Evolutionary conservation across 2,797 vertebrate genomes (phyloP), one percentile per base, ranked within the genome.

Genomic region (Crenichthys baileyi): DNA sequence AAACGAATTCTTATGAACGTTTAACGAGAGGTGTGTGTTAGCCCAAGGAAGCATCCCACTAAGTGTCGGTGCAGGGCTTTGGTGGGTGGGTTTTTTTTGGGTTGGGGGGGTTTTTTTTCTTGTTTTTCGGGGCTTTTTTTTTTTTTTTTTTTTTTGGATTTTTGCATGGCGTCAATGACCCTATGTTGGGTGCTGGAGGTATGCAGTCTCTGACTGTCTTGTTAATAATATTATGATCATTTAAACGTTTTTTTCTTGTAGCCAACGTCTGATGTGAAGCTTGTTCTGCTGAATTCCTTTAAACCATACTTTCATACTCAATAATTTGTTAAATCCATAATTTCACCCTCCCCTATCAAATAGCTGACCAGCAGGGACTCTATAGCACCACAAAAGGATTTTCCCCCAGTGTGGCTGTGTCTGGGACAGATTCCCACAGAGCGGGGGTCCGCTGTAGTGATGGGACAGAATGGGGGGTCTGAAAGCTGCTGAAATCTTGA

Each of bases 311-410:
- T 18, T 56, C 65, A 6, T 13, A 68, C 41, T 31, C 46, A 76
- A 80, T 46, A 73, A 85, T 70, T 76, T 31, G 36, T 67, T 70
- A 82, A 84, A 90, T 84, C 79, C 90, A 81, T 41, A 81, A 68
- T 82, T 79, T 86, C 72, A 88, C 24, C 15, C 67, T 65, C 44
- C 63, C 79, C 53, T 76, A 79, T n/a, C 73, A 68, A 78, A 0
- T 70, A 58, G 44, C 76, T 55, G 77, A 79, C 29, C 73, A 61
- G 46, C 13, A 71, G 79, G 76, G 83, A 76, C 26, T 0, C 77
- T 65, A 36, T 0, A 51, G 29, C 73, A 72, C 31, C 15, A 12
- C 22, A 18, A 41, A 76, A 60, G 76, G 9, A 2, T 70, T 44
- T 36, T 55, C 36, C 26, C 22, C 8, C 24, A 11, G 16, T 18